Percentiles rank a stretch among this genome's conserved stretches.
These are phyloP conservation scores for Apeira syringaria DNA, from an alignment of 2,888 invertebrate species.

Conservation along the genomic window DNA sequence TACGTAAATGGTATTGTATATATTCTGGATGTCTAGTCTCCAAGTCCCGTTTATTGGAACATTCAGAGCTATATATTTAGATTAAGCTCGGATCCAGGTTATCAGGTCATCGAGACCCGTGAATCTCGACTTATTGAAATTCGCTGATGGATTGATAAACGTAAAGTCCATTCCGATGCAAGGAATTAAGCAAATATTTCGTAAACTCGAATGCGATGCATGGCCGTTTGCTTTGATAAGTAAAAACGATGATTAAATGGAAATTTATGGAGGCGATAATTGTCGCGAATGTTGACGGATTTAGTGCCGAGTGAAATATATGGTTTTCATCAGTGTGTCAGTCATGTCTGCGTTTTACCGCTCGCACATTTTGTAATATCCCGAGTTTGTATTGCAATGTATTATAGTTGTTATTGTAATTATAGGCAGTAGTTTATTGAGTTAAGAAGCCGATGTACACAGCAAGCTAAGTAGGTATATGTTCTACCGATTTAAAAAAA, in stretches of 20 bases:
- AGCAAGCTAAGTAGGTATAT: too few species aligned
- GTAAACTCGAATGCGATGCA: slow-evolving; percentile 21
- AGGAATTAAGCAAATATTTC: neutral
- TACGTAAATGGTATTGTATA: too few species aligned
- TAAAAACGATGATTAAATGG: slow-evolving; percentile 17
- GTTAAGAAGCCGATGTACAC: too few species aligned
- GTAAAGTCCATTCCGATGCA: slow-evolving; percentile 6
- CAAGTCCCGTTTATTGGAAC: slow-evolving; percentile 25
- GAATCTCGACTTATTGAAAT: slow-evolving; percentile 24
- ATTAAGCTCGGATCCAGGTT: slow-evolving; percentile 47
- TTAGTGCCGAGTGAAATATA: slow-evolving; percentile 2
- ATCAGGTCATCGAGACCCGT: slow-evolving; percentile 42
- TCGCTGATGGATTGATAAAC: slow-evolving; percentile 26
- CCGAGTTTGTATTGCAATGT: too few species aligned
- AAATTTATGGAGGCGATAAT: slow-evolving; percentile 24
- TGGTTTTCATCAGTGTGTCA: neutral
- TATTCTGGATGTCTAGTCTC: too few species aligned
- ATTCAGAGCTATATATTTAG: slow-evolving; percentile 42
- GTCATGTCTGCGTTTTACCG: too few species aligned
- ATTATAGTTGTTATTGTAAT: too few species aligned
- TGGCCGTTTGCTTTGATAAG: slow-evolving; percentile 9
- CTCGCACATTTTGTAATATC: too few species aligned
- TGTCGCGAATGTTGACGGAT: slow-evolving; percentile 11
- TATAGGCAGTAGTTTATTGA: too few species aligned
- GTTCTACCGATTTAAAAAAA: too few species aligned